Evolutionary conservation across 2,113 vertebrate species (phyloP), one percentile per base, ranked within the genome.

Genomic region (Peucedramus taeniatus): DNA sequence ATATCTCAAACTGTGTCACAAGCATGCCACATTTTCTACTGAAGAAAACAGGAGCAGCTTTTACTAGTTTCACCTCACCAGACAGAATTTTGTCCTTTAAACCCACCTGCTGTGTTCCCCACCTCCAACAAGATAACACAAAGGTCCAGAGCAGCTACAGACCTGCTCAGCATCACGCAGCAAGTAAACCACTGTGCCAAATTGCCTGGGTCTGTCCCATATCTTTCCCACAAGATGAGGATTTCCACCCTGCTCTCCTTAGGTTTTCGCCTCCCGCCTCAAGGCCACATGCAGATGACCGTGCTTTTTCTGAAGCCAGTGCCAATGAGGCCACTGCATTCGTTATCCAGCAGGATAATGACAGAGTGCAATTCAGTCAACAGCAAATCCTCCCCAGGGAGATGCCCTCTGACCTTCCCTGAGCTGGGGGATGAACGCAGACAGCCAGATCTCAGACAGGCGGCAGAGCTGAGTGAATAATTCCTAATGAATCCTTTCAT

Each of bases 341-440:
- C 92, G 96, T 97, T 97, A 97, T 95, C 96, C 94, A 56, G 90
- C 76, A 84, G 95, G 96, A 97, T 97, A 97, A 97, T 97, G 96
- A 97, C 96, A 95, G 94, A 96, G 96, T 95, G 96, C 93, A 96
- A 96, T 96, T 96, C 96, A 97, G 96, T 96, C 96, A 96, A 96
- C 95, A 97, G 96, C 96, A 97, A 97, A 96, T 96, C 94, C 93
- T 96, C 96, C 93, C 93, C 86, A 22, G 92, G 96, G 96, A 95
- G 96, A 75, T 92, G 96, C 80, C 96, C 96, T 90, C 96, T 97
- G 96, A 96, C 96, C 94, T 56, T 22, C 77, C 90, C 96, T 30
- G 92, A 93, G 94, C 96, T 93, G 86, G 80, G 83, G 92, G 96
- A 96, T 97, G 96, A 97, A 95, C 81, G 15, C 44, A 81, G 93